Evolutionary conservation across 2,797 vertebrate genomes (phyloP), one percentile per base, ranked within the genome.

Genomic region (Labroides dimidiatus): DNA sequence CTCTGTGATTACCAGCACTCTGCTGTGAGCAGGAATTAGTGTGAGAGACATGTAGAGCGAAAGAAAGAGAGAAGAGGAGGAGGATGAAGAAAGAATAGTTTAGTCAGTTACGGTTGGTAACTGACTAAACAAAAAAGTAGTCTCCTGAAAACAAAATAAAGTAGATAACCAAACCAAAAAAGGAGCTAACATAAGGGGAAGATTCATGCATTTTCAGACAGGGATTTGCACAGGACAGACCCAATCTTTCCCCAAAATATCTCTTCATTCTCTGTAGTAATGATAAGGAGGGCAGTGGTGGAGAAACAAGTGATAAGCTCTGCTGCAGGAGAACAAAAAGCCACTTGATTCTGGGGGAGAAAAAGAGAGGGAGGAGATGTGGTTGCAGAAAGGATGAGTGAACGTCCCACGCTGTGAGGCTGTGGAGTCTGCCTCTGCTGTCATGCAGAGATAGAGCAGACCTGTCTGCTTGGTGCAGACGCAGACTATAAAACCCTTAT

Each of bases 301-400:
- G 89, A 87, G 89, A 88, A 86, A 76, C 60, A 39, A 88, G 87
- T 70, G 90, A 91, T 91, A 82, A 89, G 89, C 91, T 81, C 89
- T 67, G 45, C 86, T 66, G 81, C 51, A 19, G 78, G 68, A 86
- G 87, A 92, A 92, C 91, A 93, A 89, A 90, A 90, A 91, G 85
- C 79, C 89, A 82, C 89, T 92, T 92, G 81, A 93, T 90, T 84
- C 82, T 61, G 69, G 78, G 78, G 56, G 55, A 75, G 75, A 50
- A 65, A 72, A 50, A 64, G 64, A 75, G 70, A 37, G 50, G 42
- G 64, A 81, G 51, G 79, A 77, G 65, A 77, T 12, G 78, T 42
- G 75, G 64, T 80, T 77, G 53, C 69, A 79, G 76, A 59, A 70
- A 69, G 84, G 66, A 81, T 66, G 71, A 84, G 70, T 57, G 60